Percentiles rank a stretch among this genome's conserved stretches.
Evolutionary conservation across 2,797 vertebrate genomes (phyloP).

Genomic region (Pygocentrus nattereri): DNA sequence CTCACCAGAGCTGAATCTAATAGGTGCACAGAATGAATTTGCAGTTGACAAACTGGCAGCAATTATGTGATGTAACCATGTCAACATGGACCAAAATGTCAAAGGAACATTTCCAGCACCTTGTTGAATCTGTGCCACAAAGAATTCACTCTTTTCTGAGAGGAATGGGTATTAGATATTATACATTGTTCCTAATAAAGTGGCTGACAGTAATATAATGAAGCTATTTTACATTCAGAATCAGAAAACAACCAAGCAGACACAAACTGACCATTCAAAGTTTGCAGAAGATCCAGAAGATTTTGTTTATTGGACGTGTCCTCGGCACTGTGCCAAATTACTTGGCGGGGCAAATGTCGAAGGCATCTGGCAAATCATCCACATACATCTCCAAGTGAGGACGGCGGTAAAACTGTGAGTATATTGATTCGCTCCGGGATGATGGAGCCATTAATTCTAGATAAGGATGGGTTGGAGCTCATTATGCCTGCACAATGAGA

Average conservation of each 20-base stretch:
- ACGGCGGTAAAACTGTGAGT: slow-evolving; percentile 24
- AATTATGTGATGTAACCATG: no score
- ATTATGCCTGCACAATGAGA: slow-evolving; percentile 43
- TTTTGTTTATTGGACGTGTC: not conserved
- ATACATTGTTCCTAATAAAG: no score
- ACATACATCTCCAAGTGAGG: slow-evolving; percentile 16
- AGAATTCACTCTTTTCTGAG: no score
- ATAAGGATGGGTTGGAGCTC: slow-evolving; percentile 18
- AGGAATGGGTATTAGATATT: no score
- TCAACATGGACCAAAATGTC: no score
- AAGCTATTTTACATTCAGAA: no score
- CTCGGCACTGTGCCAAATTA: slow-evolving; percentile 13
- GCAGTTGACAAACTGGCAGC: no score
- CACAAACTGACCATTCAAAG: not conserved
- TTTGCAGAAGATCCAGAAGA: not conserved
- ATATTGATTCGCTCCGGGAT: slow-evolving; percentile 46
- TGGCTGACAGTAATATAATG: no score
- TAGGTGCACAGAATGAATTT: no score
- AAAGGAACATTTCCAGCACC: no score
- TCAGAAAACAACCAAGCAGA: not conserved
- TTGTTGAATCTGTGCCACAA: no score
- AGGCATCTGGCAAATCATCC: slow-evolving; percentile 11
- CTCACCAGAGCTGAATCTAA: no score
- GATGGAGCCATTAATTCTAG: slow-evolving; percentile 39
- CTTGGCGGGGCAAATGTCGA: slow-evolving; percentile 2